Percentiles rank a stretch among this genome's conserved stretches.
phyloP scores from a whole-genome alignment of 2,797 vertebrate genomes.

The Chelon labrosus region DNA sequence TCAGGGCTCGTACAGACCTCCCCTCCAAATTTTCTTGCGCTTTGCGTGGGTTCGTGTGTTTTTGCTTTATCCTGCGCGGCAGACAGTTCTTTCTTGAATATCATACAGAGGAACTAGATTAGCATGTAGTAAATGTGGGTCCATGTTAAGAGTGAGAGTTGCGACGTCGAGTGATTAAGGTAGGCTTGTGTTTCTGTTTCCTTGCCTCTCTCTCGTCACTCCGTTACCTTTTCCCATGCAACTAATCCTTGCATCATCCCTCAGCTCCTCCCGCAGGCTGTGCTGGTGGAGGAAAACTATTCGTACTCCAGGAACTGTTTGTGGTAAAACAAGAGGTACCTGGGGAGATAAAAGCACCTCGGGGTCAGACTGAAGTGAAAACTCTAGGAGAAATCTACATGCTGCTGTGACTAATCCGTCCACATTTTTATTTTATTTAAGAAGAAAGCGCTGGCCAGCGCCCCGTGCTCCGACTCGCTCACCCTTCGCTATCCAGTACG shows the following conservation, averaged over 20 bases:
- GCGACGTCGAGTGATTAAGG: constrained; percentile 24
- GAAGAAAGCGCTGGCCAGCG: neutral
- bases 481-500: constrained; percentile 98
- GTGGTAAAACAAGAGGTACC: constrained; percentile 98
- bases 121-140: constrained; percentile 22
- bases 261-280: constrained; percentile 38
- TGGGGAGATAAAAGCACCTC: constrained; percentile 52
- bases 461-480: constrained; percentile 39
- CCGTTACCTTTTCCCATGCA: constrained; percentile 59
- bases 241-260: constrained; percentile 40
- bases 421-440: neutral
- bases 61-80: neutral
- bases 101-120: constrained; percentile 25
- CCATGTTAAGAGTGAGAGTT: constrained; percentile 28
- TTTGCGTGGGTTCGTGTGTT: constrained; percentile 26
- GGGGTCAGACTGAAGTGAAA: constrained; percentile 2
- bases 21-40: neutral
- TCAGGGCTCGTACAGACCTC: constrained; percentile 16
- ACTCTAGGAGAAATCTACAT: neutral
- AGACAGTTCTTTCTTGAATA: constrained; percentile 14
- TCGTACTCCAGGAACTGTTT: constrained; percentile 97
- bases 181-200: constrained; percentile 24
- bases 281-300: constrained; percentile 75
- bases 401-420: too few species aligned
- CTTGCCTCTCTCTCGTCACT: constrained; percentile 50